Percentiles rank a stretch among this genome's conserved stretches.
Conservation (phyloP, 2,113 vertebrate species). For the Scophthalmus maximus region DNA sequence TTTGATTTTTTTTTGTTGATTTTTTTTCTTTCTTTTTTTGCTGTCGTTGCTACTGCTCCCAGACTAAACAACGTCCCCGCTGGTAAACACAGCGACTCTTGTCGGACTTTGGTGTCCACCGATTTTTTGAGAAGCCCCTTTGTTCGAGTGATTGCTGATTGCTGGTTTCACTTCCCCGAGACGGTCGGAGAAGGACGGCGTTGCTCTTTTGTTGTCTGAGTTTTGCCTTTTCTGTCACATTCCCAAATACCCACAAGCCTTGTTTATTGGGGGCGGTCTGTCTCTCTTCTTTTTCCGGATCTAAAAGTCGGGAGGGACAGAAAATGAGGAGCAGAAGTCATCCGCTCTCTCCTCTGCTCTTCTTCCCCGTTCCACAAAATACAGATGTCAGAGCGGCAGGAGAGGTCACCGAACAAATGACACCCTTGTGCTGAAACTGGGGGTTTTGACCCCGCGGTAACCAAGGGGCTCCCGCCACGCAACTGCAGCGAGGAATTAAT, state of each 20-base stretch:
- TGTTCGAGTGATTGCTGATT: conserved; percentile 43
- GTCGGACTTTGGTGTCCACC: conserved; percentile 15
- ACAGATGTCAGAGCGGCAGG: conserved; percentile 63
- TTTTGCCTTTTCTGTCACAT: conserved; percentile 50
- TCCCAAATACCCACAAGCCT: conserved; percentile 48
- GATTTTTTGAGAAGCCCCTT: conserved; percentile 47
- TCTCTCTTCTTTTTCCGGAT: conserved; percentile 35
- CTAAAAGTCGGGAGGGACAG: conserved; percentile 34
- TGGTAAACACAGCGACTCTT: conserved; percentile 35
- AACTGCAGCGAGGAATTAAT: conserved; percentile 76
- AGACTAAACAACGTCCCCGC: conserved; percentile 68
- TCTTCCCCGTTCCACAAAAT: conserved; percentile 43
- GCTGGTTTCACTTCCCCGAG: conserved; percentile 52
- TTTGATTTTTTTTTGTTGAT: too few species aligned
- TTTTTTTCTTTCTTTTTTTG: too few species aligned
- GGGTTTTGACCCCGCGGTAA: conserved; percentile 69
- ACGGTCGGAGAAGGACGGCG: conserved; percentile 26
- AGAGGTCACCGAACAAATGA: conserved; percentile 80
- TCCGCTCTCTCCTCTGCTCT: not conserved
- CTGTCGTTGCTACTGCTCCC: conserved; percentile 18
- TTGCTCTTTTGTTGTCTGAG: conserved; percentile 67
- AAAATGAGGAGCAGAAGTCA: conserved; percentile 59
- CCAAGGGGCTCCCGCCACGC: conserved; percentile 69
- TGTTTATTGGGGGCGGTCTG: conserved; percentile 32
- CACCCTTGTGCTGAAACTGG: conserved; percentile 63